Conservation (phyloP, 2,113 vertebrate genomes). For the Engraulis encrasicolus region DNA sequence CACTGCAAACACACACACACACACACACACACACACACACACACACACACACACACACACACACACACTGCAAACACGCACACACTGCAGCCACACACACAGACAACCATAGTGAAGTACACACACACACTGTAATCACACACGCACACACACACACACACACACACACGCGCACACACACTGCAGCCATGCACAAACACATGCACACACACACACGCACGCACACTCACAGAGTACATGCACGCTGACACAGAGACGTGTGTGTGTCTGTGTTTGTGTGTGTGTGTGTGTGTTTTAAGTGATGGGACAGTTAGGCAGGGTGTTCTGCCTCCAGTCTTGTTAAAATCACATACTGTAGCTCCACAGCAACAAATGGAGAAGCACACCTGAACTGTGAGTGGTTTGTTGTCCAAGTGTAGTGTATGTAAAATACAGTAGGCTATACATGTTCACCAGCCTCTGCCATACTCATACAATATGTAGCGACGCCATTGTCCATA, state of each 20-base stretch:
- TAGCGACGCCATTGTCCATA: background rate
- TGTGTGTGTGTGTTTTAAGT: background rate
- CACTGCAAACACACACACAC: conserved; percentile 26
- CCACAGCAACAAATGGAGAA: background rate
- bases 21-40: conserved; percentile 28
- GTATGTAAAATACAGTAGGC: too few species aligned
- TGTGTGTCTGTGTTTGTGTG: background rate
- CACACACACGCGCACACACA: too few species aligned
- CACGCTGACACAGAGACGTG: background rate
- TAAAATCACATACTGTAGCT: background rate
- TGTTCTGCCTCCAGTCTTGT: too few species aligned
- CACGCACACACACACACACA: too few species aligned
- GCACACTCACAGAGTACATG: conserved; percentile 19
- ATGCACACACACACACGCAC: conserved; percentile 27
- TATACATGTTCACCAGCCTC: background rate
- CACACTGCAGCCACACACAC: too few species aligned
- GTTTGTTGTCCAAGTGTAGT: background rate
- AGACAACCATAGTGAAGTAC: too few species aligned
- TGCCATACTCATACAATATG: background rate
- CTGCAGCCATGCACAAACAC: too few species aligned
- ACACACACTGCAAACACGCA: too few species aligned
- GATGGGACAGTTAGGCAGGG: background rate
- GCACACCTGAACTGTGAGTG: background rate
- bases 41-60: background rate
- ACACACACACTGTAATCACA: too few species aligned